Percentiles rank a stretch among this genome's conserved stretches.
phyloP scores from a whole-genome alignment of 2,888 invertebrate genomes.

The Pandemis heparana region DNA sequence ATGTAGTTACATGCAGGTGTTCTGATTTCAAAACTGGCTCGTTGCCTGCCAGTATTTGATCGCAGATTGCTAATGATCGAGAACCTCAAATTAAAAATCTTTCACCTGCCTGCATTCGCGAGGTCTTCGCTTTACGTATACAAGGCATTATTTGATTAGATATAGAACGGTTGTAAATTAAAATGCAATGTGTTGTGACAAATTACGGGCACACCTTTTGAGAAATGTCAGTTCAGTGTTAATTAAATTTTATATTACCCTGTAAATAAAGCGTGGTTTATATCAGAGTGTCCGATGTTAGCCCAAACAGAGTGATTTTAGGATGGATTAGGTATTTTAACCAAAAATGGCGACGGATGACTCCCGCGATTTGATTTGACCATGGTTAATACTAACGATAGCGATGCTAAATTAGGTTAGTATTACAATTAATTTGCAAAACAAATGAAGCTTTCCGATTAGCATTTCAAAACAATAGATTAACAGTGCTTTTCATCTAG shows the following conservation, averaged over 20 bases:
- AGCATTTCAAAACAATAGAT: neutral
- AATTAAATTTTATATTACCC: neutral
- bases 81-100: constrained; percentile 31
- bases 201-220: constrained; percentile 5
- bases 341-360: too few species aligned
- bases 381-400: too few species aligned
- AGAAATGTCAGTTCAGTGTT: neutral
- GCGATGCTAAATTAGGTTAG: neutral
- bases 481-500: neutral
- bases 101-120: constrained; percentile 31
- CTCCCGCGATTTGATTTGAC: too few species aligned
- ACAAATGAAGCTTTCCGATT: constrained; percentile 14
- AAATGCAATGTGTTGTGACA: neutral
- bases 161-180: constrained; percentile 6
- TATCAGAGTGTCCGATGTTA: neutral
- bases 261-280: neutral
- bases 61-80: constrained; percentile 41
- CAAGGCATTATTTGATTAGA: constrained; percentile 29
- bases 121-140: constrained; percentile 14
- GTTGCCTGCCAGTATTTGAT: constrained; percentile 30
- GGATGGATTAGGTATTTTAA: too few species aligned
- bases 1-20: constrained; percentile 29
- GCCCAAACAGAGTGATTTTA: too few species aligned
- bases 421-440: constrained; percentile 10
- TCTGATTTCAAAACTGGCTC: constrained; percentile 32